These are phyloP conservation scores for Squalus acanthias DNA, from an alignment of 2,797 vertebrate genomes.

Conservation along the genomic window DNA sequence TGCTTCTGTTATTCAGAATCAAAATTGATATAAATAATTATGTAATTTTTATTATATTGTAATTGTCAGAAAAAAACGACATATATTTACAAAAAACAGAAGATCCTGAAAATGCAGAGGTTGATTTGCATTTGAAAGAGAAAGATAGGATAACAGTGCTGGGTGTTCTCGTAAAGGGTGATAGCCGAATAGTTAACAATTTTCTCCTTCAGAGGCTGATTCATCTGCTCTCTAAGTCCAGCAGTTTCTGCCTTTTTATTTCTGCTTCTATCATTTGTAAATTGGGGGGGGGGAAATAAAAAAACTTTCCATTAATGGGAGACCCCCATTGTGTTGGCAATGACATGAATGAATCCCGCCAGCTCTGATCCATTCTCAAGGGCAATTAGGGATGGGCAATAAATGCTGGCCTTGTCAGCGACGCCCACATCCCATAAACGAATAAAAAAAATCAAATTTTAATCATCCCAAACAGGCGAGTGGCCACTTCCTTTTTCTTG, in stretches of 20 bases:
- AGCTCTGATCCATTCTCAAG: neutral
- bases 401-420: no score
- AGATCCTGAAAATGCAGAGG: neutral
- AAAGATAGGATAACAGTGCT: no score
- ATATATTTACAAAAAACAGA: neutral
- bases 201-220: neutral
- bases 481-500: neutral
- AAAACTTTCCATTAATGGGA: neutral
- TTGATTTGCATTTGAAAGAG: neutral
- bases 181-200: neutral
- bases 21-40: neutral
- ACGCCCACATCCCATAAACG: no score
- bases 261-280: neutral
- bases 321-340: neutral
- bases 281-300: neutral
- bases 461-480: no score
- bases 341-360: neutral
- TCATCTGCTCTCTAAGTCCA: neutral
- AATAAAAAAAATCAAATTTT: no score
- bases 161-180: neutral
- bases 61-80: neutral
- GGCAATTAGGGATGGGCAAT: no score
- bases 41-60: no score
- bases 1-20: neutral
- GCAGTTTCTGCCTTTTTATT: neutral